Evolutionary conservation across 1,140 invertebrate genomes (phyloP).

Genomic region (Drosophila tropicalis): DNA sequence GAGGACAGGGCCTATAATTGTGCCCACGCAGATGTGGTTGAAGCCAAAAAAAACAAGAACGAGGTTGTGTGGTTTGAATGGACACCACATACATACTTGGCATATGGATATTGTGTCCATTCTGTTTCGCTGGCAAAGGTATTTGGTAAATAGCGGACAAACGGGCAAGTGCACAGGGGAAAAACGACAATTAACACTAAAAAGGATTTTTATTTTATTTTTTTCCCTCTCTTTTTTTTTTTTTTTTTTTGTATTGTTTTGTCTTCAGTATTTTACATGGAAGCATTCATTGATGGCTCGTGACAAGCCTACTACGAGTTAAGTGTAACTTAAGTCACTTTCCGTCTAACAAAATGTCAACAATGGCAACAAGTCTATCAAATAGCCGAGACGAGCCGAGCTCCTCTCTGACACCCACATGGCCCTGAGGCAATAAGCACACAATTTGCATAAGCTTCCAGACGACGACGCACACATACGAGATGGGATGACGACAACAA

Average conservation of each 20-base stretch:
- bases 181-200: slow-evolving; percentile 15
- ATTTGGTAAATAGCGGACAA: slow-evolving; percentile 23
- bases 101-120: slow-evolving; percentile 7
- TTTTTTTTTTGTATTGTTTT: not conserved
- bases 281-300: slow-evolving; percentile 32
- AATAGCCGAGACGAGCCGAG: slow-evolving; percentile 27
- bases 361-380: slow-evolving; percentile 78
- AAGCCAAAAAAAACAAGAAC: slow-evolving; percentile 42
- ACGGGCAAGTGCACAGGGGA: not conserved
- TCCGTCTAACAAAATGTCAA: slow-evolving; percentile 74
- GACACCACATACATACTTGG: slow-evolving; percentile 46
- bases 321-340: slow-evolving; percentile 38
- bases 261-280: not conserved
- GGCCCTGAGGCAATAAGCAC: slow-evolving; percentile 59
- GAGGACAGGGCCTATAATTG: slow-evolving; percentile 22
- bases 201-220: slow-evolving; percentile 21
- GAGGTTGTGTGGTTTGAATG: slow-evolving; percentile 16
- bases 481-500: slow-evolving; percentile 28
- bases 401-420: slow-evolving; percentile 70
- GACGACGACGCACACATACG: slow-evolving; percentile 42
- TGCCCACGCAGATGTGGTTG: slow-evolving; percentile 38
- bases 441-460: slow-evolving; percentile 80
- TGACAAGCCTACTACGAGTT: slow-evolving; percentile 41
- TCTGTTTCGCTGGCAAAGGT: not conserved
- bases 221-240: slow-evolving; percentile 6